Evolutionary conservation across 2,797 vertebrate species (phyloP), one percentile per base, ranked within the genome.

Genomic region (Orestias chungarensis): DNA sequence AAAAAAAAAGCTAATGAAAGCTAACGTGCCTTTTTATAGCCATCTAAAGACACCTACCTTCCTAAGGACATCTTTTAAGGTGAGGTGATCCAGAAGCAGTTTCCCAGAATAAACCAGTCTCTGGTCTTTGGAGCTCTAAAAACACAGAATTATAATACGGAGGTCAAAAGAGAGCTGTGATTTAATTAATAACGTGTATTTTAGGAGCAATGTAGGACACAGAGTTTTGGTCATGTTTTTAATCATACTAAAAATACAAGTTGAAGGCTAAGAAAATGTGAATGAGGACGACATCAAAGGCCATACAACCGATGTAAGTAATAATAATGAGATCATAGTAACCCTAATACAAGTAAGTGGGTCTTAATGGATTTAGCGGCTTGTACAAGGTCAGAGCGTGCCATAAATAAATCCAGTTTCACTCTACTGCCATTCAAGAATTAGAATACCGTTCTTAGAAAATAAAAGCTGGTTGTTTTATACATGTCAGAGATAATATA

Each of bases 81-180:
- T 95, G 76, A 97, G 94, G 86, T 97, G 96, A 91, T 98, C 97
- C 82, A 96, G 89, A 88, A 99, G 97, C 83, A 99, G 95, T 93
- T 96, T 97, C 85, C 97, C 97, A 86, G 97, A 98, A 94, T 98
- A 99, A 82, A 98, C 96, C 94, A 99, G 92, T 82, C 97, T 95
- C 92, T 98, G 97, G 94, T 98, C 97, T 94, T 97, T 97, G 80
- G 96, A 96, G 86, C 94, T 95, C 97, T 99, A 88, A 78, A 91
- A 95, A 93, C 86, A 87, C 87, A 89, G 88, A 70, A 55, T 76
- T 44, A 87, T 70, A 33, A 78, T 11, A 79, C 78, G 23, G 18
- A 40, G 70, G 65, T 80, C 55, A 81, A 1, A 3, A 40, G 18
- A 75, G 42, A 70, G 14, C 43, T 50, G 0, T 23, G 59, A 3